These are phyloP conservation scores for Girardinus metallicus DNA, from an alignment of 2,797 vertebrate genomes.

Conservation along the genomic window DNA sequence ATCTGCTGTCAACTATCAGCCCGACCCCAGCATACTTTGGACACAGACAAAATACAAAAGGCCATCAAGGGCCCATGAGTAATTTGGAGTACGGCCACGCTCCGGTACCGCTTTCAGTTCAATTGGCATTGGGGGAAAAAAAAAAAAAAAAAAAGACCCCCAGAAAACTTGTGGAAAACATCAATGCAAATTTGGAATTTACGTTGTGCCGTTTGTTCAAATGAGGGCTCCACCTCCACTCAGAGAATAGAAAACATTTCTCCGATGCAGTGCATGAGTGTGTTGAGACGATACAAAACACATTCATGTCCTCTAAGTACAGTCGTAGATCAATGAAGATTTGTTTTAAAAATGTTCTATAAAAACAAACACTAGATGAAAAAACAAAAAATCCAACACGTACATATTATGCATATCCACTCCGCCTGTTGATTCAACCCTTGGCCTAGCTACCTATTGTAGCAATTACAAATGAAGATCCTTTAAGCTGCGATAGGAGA, in stretches of 20 bases:
- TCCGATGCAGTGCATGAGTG: neutral
- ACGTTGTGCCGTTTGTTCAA: neutral
- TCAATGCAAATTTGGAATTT: slow-evolving; percentile 10
- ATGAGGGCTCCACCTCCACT: neutral
- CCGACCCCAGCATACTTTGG: slow-evolving; percentile 44
- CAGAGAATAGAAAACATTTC: neutral
- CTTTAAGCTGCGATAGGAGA: neutral
- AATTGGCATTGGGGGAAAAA: neutral
- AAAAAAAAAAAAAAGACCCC: neutral
- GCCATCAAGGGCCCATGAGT: slow-evolving; percentile 40
- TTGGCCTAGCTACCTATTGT: neutral
- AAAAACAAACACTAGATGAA: neutral
- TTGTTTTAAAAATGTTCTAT: neutral
- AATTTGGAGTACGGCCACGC: slow-evolving; percentile 46
- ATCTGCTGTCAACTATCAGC: slow-evolving; percentile 63
- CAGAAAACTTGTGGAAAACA: slow-evolving; percentile 23
- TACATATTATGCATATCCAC: neutral
- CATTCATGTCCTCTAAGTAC: neutral
- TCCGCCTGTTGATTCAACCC: neutral
- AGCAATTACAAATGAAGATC: neutral
- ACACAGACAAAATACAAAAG: slow-evolving; percentile 61
- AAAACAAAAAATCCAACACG: neutral
- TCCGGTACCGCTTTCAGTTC: neutral
- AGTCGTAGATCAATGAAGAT: neutral
- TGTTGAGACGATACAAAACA: neutral